Percentiles rank a stretch among this genome's conserved stretches.
These are phyloP conservation scores for Penaeus japonicus DNA, from an alignment of 1,140 invertebrate species.

Conservation along the genomic window DNA sequence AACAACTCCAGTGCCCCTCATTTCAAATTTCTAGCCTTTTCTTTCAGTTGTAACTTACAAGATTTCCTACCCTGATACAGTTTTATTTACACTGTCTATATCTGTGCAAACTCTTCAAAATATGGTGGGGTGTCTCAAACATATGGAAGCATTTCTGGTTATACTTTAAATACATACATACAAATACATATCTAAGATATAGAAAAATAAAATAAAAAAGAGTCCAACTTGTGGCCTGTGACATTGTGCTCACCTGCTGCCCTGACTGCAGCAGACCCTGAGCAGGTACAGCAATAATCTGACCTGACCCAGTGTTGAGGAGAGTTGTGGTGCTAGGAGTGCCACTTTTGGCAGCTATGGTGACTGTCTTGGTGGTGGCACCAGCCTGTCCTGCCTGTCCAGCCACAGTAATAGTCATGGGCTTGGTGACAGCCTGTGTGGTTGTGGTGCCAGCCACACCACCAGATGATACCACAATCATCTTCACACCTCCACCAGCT, in stretches of 20 bases:
- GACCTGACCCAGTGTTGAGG: slow-evolving; percentile 62
- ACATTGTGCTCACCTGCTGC: slow-evolving; percentile 58
- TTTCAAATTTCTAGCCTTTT: no score
- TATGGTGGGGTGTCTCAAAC: no score
- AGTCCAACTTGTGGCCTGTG: neutral
- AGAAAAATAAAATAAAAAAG: neutral
- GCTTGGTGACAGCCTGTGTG: slow-evolving; percentile 63
- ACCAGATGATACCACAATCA: slow-evolving; percentile 72
- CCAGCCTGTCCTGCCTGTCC: slow-evolving; percentile 63
- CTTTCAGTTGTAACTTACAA: no score
- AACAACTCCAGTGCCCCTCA: no score
- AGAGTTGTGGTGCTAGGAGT: slow-evolving; percentile 62
- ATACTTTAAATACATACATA: slow-evolving; percentile 44
- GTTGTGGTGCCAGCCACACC: slow-evolving; percentile 58
- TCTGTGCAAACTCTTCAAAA: no score
- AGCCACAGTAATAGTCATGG: slow-evolving; percentile 76
- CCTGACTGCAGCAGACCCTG: slow-evolving; percentile 64
- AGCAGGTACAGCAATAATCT: slow-evolving; percentile 68
- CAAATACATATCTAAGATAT: neutral
- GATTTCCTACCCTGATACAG: no score
- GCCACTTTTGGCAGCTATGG: slow-evolving; percentile 67
- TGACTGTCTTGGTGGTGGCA: slow-evolving; percentile 70
- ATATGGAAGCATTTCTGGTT: slow-evolving; percentile 59
- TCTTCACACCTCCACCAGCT: slow-evolving; percentile 69
- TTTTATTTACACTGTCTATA: no score